These are phyloP conservation scores for Scaptomyza graminum DNA, from an alignment of 1,140 invertebrate species.

Conservation along the genomic window DNA sequence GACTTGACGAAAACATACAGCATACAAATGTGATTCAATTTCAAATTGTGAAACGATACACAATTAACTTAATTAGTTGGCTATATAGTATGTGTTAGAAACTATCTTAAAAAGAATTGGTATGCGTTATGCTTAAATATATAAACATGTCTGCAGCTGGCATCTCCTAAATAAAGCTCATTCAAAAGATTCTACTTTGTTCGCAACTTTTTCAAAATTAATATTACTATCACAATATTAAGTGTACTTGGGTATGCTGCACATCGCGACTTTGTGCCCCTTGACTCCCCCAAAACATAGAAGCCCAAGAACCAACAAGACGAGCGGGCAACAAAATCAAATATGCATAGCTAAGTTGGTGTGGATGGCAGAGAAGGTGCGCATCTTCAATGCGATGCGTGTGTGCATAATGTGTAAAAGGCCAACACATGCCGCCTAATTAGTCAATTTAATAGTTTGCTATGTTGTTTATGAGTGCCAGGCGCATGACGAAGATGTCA, in stretches of 20 bases:
- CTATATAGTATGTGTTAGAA: no score
- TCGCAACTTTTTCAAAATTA: background rate
- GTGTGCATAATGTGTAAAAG: conserved; percentile 66
- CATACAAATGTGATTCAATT: no score
- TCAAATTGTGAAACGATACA: no score
- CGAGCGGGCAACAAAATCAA: conserved; percentile 26
- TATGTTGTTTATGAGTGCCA: conserved; percentile 64
- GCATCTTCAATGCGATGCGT: conserved; percentile 44
- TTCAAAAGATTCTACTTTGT: no score
- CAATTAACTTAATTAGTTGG: no score
- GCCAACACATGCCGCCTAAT: conserved; percentile 64
- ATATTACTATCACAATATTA: conserved; percentile 1
- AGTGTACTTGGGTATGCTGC: background rate
- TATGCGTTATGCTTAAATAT: no score
- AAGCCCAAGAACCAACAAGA: background rate
- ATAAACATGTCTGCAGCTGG: no score
- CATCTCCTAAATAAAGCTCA: no score
- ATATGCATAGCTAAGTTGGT: conserved; percentile 44
- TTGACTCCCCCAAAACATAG: background rate
- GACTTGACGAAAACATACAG: no score
- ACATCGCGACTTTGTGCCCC: background rate
- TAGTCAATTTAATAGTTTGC: conserved; percentile 79
- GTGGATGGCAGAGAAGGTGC: no score
- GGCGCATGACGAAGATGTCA: conserved; percentile 31
- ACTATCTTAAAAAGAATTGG: no score